Base-by-base conservation (phyloP, 2,888 invertebrate genomes). In the Taphrorychus bicolor region DNA sequence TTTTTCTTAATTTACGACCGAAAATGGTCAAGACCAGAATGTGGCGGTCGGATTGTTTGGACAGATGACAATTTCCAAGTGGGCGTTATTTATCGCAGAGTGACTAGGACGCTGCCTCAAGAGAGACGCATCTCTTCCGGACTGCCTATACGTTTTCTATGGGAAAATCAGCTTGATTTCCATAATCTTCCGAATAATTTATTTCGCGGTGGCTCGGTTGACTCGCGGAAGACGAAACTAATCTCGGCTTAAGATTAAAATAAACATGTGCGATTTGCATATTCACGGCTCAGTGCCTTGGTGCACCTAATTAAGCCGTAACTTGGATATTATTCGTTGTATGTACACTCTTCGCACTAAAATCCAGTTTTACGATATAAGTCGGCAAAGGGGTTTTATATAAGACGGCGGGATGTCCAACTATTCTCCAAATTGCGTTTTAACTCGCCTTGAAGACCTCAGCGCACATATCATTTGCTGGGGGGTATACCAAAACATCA, bases 1-100 rank as follows among this genome's bases (percentile, higher is more conserved):
- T 68, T 68, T 59, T 59, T 68, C 56, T 57, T 51, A 62, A 67
- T 62, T 58, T 67, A 62, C 49, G 42, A 41, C 67, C 62, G 49
- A 65, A 65, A 65, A 65, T 51, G 65, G 65, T 65, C 59, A 65
- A 65, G 51, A 51, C 21, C 42, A 42, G 54, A 58, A 57, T 54
- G 54, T 16, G 40, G 54, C 45, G 45, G 45, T 32, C 32, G 11
- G 32, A 32, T 32, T 32, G 11, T 32, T 32, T 32, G 32, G 32
- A 32, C 32, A 32, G 32, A 9, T 32, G 32, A 32, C 32, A 7
- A 32, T 32, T 32, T 32, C 32, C 32, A 14, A 2, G 45, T 45
- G 14, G 45, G 45, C 45, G 45, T 45, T 45, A 45, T 45, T 45
- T 45, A 45, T 45, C 4, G 45, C 9, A 5, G 32, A 16, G 7